Base-by-base conservation (phyloP, 2,113 vertebrate species). In the Apaloderma vittatum region DNA sequence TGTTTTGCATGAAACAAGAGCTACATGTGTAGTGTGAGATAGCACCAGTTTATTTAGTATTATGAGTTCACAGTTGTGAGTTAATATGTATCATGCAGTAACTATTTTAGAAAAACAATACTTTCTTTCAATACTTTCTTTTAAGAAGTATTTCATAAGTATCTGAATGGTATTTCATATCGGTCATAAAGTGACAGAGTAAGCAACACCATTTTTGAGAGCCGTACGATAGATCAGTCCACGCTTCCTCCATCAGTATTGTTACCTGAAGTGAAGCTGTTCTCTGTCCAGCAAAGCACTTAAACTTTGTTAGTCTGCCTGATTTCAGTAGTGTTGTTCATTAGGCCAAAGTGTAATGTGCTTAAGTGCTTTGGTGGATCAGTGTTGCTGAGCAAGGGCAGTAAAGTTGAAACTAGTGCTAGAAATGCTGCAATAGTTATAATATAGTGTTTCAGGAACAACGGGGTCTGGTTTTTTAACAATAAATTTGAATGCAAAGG, bases 1-100 rank as follows among this genome's bases (percentile, higher is more conserved):
- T 82, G 43, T 21, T 18, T 45, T 85, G 19, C 34, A 51, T 72
- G 62, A 94, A 78, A 54, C 8, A 52, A 76, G 65, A 87, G 37
- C 9, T 51, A 2, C 15, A 62, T 8, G 3, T 32, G 62, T 57
- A 5, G 0, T 46, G 18, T 26, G 5, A 62, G 34, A 67, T 1
- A 16, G 9, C 16, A 40, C 49, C 30, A 49, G 22, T 46, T 54
- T 61, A 18, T 67, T 91, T 49, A 36, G 27, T 65, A 62, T 82
- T 16, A 43, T 2, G 1, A 65, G 6, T 40, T 7, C 52, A 5
- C 34, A 67, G 49, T 15, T 62, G 12, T n/a, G 34, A 80, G 22
- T 1, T 86, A 27, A 81, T 21, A 4, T 8, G 5, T 37, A 15
- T 30, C 37, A 55, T 12, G 20, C 4, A 8, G 12, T n/a, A 75